These are phyloP conservation scores for Gymnocheta viridis DNA, from an alignment of 2,888 invertebrate genomes.

Conservation along the genomic window DNA sequence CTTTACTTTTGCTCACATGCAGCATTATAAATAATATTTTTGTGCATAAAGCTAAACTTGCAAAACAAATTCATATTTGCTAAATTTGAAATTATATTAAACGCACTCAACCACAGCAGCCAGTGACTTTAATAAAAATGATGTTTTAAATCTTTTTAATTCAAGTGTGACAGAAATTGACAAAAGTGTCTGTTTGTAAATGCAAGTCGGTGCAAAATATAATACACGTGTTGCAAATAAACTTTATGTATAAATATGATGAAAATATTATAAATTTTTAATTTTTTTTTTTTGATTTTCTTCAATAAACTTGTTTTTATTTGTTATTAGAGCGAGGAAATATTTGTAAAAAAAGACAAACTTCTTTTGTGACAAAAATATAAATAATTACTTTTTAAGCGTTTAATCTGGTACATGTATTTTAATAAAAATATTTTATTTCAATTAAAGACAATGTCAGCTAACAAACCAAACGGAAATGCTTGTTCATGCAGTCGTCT, in stretches of 20 bases:
- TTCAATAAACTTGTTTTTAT: slow-evolving; percentile 40
- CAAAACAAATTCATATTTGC: not conserved
- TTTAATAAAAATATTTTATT: too few relatives aligned
- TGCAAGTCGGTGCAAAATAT: not conserved
- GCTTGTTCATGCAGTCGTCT: too few relatives aligned
- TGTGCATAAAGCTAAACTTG: too few relatives aligned
- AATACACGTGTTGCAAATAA: slow-evolving; percentile 29
- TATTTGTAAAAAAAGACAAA: not conserved
- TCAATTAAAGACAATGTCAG: too few relatives aligned
- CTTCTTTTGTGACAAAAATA: not conserved
- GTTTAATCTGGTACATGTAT: too few relatives aligned
- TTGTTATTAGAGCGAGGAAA: slow-evolving; percentile 58
- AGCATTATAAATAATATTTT: too few relatives aligned
- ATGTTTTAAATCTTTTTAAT: slow-evolving; percentile 44
- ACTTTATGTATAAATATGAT: not conserved
- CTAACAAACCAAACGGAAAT: too few relatives aligned
- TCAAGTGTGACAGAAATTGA: slow-evolving; percentile 56
- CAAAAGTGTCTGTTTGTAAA: slow-evolving; percentile 18
- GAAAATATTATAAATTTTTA: slow-evolving; percentile 12
- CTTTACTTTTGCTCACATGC: too few relatives aligned
- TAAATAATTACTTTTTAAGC: too few relatives aligned
- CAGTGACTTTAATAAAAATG: slow-evolving; percentile 34
- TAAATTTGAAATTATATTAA: not conserved
- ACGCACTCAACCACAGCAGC: slow-evolving; percentile 34
- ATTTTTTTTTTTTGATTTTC: not conserved